Conservation (phyloP, 2,888 invertebrate species). For the Argyra leucocephala region DNA sequence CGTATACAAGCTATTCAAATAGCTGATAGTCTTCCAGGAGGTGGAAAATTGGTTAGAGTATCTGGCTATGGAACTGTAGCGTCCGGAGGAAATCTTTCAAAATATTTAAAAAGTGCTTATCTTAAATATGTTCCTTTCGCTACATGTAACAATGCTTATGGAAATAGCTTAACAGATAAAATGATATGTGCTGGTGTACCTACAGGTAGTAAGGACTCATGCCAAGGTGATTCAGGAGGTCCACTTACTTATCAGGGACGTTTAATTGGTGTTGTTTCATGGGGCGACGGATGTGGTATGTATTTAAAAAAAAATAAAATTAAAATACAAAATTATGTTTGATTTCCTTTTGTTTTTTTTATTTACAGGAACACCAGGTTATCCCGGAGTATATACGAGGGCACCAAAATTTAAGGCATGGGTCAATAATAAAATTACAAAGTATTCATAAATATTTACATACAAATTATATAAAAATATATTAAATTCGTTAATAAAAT, state of each 20-base stretch:
- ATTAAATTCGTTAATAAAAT: too few relatives aligned
- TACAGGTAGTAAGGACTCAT: conserved; percentile 35
- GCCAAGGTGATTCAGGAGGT: conserved; percentile 39
- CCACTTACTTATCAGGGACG: conserved; percentile 29
- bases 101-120: conserved; percentile 27
- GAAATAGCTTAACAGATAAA: conserved; percentile 31
- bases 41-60: conserved; percentile 36
- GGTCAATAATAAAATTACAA: neutral
- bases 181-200: conserved; percentile 37
- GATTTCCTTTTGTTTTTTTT: too few relatives aligned
- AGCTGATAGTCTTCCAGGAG: conserved; percentile 28
- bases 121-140: conserved; percentile 33
- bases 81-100: conserved; percentile 23
- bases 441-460: too few relatives aligned
- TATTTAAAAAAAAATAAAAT: too few relatives aligned
- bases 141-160: conserved; percentile 29
- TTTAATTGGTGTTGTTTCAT: conserved; percentile 38
- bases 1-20: conserved; percentile 26
- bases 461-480: too few relatives aligned
- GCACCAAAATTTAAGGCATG: neutral
- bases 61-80: conserved; percentile 12
- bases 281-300: conserved; percentile 38
- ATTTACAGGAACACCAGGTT: neutral
- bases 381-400: neutral
- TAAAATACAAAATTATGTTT: too few relatives aligned